These are phyloP conservation scores for Lepidostoma basale DNA, from an alignment of 1,140 invertebrate genomes.

Conservation along the genomic window DNA sequence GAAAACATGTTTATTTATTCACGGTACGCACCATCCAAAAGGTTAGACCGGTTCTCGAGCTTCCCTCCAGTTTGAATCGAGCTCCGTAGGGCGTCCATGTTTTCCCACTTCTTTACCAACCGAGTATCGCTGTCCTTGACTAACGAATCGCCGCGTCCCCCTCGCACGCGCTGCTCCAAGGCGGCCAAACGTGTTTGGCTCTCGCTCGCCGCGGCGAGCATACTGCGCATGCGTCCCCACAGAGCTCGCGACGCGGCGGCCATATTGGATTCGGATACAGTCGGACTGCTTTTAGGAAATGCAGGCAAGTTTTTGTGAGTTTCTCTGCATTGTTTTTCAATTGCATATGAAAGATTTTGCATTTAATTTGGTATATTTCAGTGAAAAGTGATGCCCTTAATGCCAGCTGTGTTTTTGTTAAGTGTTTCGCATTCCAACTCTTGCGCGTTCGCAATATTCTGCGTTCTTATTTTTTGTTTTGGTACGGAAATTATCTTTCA, in stretches of 20 bases:
- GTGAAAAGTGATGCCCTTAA: conserved; percentile 29
- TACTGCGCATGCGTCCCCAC: conserved; percentile 23
- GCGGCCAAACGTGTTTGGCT: background rate
- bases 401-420: conserved; percentile 17
- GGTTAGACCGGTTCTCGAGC: conserved; percentile 13
- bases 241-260: conserved; percentile 17
- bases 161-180: background rate
- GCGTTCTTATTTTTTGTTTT: too few relatives aligned
- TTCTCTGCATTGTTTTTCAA: conserved; percentile 27
- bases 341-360: conserved; percentile 16
- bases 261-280: conserved; percentile 26
- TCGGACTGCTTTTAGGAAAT: conserved; percentile 5
- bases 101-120: conserved; percentile 7
- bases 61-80: conserved; percentile 10
- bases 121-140: conserved; percentile 1
- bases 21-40: too few relatives aligned
- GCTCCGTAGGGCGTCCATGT: conserved; percentile 9
- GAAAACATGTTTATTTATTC: too few relatives aligned
- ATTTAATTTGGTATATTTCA: conserved; percentile 27
- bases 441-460: background rate
- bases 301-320: conserved; percentile 33
- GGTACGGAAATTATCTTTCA: too few relatives aligned
- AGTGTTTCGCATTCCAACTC: background rate
- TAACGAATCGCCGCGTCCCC: conserved; percentile 6
- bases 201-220: conserved; percentile 19